Conservation (phyloP, 2,797 vertebrate genomes). For the Xiphorhynchus erythropygius region DNA sequence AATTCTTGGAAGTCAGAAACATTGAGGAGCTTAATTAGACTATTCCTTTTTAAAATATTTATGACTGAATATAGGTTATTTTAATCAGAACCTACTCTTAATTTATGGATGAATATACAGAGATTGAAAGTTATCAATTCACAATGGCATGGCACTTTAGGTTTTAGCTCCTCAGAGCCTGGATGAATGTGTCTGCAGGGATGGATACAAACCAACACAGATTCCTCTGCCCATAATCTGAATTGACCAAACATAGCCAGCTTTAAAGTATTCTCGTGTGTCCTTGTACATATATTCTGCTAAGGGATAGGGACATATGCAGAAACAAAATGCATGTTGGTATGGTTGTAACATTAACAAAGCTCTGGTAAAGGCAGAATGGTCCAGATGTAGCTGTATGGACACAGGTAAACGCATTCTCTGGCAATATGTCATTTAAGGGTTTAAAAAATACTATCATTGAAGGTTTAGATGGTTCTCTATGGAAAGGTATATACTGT, state of each 20-base stretch:
- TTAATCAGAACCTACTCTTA: neutral
- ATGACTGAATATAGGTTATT: neutral
- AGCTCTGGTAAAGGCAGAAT: neutral
- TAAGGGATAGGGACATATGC: neutral
- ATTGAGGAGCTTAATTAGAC: neutral
- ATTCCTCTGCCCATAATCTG: neutral
- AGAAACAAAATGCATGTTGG: neutral
- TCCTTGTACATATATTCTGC: neutral
- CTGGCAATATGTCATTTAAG: neutral
- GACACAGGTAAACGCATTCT: neutral
- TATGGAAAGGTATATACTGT: fast-evolving
- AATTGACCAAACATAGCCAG: neutral
- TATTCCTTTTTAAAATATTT: neutral
- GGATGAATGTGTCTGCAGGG: neutral
- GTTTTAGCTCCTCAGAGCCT: neutral
- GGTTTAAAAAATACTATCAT: neutral
- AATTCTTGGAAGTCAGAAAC: neutral
- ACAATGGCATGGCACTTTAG: neutral
- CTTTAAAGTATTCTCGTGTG: neutral
- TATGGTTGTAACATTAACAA: neutral
- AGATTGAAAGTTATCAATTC: neutral
- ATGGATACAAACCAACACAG: neutral
- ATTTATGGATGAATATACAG: neutral
- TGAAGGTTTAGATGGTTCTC: neutral
- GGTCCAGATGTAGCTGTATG: fast-evolving